Evolutionary conservation across 1,140 invertebrate species (phyloP), one percentile per base, ranked within the genome.

Genomic region (Solenopsis fugax): DNA sequence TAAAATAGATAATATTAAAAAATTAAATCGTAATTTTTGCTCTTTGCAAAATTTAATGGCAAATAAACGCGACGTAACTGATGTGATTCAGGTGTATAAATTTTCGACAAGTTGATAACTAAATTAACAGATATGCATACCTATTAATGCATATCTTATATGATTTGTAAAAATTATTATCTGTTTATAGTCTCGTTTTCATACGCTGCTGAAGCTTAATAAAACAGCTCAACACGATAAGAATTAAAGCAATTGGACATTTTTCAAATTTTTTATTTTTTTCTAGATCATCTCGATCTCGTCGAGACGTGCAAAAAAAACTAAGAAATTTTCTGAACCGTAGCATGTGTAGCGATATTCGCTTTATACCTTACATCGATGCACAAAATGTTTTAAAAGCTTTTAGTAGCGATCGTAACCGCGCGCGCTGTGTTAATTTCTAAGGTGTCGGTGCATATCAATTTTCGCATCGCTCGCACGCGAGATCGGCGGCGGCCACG

Each of bases 401-500:
- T 72, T 60, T 84, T 75, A 60, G 58, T n/a, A 62, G 37, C 73
- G 82, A 64, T 76, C 72, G 45, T 65, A 50, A 78, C 34, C 45
- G 29, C 71, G 37, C 72, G 45, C 45, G 73, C 29, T 60, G 56
- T 54, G 64, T 85, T 88, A 88, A 88, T 88, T 89, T 88, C 80
- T 41, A 48, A 37, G 41, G 29, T 50, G 52, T 52, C 52, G 56
- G 21, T 45, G 72, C 86, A 67, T 67, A 85, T 85, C 72, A 67
- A 88, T 88, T 67, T 81, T 69, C 29, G 29, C 52, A 72, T 52
- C 29, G 64, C 62, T 58, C 65, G 60, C 76, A 45, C 75, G 58
- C 69, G 45, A 58, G 64, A 77, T 85, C 65, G 71, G 37, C 69
- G 37, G 24, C n/a, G 29, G 21, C 64, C 52, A 18, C 24, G 13